These are phyloP conservation scores for Neostethus bicornis DNA, from an alignment of 2,797 vertebrate species.

Conservation along the genomic window DNA sequence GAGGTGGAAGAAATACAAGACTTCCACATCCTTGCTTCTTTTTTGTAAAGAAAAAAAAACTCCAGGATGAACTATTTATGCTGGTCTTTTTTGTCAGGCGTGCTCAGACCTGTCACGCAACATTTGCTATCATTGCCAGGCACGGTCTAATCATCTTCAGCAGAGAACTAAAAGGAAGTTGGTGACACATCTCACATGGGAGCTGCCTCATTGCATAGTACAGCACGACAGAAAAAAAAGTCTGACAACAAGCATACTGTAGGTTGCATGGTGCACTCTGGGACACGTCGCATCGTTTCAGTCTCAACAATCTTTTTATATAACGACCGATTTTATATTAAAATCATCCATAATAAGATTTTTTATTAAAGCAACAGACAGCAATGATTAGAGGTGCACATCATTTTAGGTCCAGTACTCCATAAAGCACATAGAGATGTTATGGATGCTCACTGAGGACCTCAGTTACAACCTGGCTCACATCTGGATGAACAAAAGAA, in stretches of 20 bases:
- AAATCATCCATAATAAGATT: conserved; percentile 3
- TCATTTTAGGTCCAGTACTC: too few species aligned
- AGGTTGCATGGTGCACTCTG: neutral
- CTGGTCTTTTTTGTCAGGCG: conserved; percentile 12
- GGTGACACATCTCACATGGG: conserved; percentile 21
- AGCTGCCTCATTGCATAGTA: conserved; percentile 12
- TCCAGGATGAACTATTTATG: conserved; percentile 17
- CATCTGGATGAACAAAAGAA: too few species aligned
- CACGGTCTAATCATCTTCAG: conserved; percentile 31
- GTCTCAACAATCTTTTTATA: conserved; percentile 5
- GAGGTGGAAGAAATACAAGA: conserved; percentile 17
- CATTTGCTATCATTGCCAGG: conserved; percentile 6
- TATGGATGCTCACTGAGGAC: too few species aligned
- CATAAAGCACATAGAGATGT: too few species aligned
- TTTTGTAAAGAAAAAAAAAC: conserved; percentile 16
- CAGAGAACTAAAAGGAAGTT: conserved; percentile 16
- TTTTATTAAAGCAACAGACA: conserved; percentile 13
- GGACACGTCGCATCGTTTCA: conserved; percentile 8
- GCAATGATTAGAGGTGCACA: too few species aligned
- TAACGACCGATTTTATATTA: neutral
- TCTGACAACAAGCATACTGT: conserved; percentile 1
- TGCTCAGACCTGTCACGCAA: conserved; percentile 25
- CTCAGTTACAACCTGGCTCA: too few species aligned
- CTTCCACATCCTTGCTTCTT: conserved; percentile 13
- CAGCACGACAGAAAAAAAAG: conserved; percentile 7